Evolutionary conservation across 2,888 invertebrate species (phyloP).

Genomic region (Apodemia duryi): DNA sequence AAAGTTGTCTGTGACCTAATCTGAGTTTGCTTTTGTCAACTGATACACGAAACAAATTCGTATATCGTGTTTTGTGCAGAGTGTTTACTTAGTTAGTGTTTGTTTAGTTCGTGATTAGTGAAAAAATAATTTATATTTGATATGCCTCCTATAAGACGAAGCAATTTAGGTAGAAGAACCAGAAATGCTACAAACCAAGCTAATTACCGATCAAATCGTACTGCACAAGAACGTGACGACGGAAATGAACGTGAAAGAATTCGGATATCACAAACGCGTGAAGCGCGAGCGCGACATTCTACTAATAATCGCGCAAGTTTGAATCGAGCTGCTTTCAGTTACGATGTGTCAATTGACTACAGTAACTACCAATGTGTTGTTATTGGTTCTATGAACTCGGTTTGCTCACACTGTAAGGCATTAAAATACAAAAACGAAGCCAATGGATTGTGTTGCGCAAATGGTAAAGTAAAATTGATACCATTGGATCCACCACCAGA

Average conservation of each 20-base stretch:
- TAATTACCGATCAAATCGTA: slow-evolving; percentile 39
- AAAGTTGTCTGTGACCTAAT: background rate
- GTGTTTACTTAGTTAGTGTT: slow-evolving; percentile 17
- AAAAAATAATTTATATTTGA: slow-evolving; percentile 15
- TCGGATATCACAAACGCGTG: slow-evolving; percentile 36
- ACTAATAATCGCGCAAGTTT: slow-evolving; percentile 35
- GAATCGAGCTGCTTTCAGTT: slow-evolving; percentile 29
- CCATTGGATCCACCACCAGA: slow-evolving; percentile 37
- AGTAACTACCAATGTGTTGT: slow-evolving; percentile 24
- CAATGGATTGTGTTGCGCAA: slow-evolving; percentile 39
- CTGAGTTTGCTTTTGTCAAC: slow-evolving; percentile 16
- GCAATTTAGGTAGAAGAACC: slow-evolving; percentile 35
- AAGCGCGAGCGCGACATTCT: slow-evolving; percentile 32
- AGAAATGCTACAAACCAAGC: slow-evolving; percentile 40
- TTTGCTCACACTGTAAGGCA: slow-evolving; percentile 36
- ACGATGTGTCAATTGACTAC: slow-evolving; percentile 45
- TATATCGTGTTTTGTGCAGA: slow-evolving; percentile 13
- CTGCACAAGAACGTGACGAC: slow-evolving; percentile 39
- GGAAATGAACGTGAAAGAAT: slow-evolving; percentile 36
- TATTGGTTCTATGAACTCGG: slow-evolving; percentile 26
- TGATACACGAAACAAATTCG: slow-evolving; percentile 15
- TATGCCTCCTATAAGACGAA: slow-evolving; percentile 18
- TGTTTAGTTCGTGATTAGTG: slow-evolving; percentile 15
- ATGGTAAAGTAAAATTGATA: slow-evolving; percentile 39
- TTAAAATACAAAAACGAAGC: slow-evolving; percentile 39